Evolutionary conservation across 1,140 invertebrate species (phyloP).

Genomic region (Amyelois transitella): DNA sequence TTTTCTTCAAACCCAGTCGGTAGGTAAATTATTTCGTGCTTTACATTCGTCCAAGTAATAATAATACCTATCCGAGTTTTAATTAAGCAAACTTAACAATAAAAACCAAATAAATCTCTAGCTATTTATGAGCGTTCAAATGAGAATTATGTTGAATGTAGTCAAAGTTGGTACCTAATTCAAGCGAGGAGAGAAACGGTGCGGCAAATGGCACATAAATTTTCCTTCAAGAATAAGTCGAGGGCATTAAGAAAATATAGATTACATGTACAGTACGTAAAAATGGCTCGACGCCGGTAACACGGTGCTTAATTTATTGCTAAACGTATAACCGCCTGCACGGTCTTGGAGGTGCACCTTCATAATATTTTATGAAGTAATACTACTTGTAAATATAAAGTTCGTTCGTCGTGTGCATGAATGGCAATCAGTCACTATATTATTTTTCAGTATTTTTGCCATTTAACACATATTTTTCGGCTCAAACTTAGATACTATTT

Average conservation of each 20-base stretch:
- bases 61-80: too few species aligned
- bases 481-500: too few species aligned
- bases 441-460: too few species aligned
- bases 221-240: conserved; percentile 48
- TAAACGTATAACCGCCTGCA: conserved; percentile 13
- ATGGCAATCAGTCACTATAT: too few species aligned
- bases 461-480: too few species aligned
- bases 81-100: too few species aligned
- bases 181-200: conserved; percentile 39
- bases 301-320: conserved; percentile 12
- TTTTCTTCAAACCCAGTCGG: too few species aligned
- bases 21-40: too few species aligned
- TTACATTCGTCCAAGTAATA: too few species aligned
- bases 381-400: not conserved
- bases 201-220: conserved; percentile 58
- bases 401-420: too few species aligned
- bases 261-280: conserved; percentile 42
- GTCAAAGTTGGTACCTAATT: conserved; percentile 39
- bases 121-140: not conserved
- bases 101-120: not conserved
- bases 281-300: conserved; percentile 21
- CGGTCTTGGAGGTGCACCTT: conserved; percentile 1
- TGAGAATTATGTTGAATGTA: conserved; percentile 25
- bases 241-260: conserved; percentile 56
- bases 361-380: conserved; percentile 9